These are phyloP conservation scores for Hoplostethus mediterraneus DNA, from an alignment of 2,797 vertebrate species.

Conservation along the genomic window DNA sequence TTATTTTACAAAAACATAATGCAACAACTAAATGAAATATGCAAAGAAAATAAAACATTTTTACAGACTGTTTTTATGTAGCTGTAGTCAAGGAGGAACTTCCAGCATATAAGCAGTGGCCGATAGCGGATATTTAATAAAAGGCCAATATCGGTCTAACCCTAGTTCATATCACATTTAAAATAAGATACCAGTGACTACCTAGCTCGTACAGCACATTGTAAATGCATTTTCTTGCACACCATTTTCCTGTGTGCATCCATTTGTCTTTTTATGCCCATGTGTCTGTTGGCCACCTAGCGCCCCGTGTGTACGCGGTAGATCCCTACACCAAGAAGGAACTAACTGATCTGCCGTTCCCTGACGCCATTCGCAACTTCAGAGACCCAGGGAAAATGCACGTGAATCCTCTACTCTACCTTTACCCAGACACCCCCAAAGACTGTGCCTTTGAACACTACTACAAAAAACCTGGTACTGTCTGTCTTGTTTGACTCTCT, in stretches of 20 bases:
- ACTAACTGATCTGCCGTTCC: conserved; percentile 83
- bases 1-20: too few relatives aligned
- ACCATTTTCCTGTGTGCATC: neutral
- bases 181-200: neutral
- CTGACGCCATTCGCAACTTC: conserved; percentile 88
- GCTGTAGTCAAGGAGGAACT: too few relatives aligned
- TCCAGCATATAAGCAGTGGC: too few relatives aligned
- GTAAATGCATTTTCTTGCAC: neutral
- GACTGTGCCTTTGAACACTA: conserved; percentile 89
- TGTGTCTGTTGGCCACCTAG: conserved; percentile 44
- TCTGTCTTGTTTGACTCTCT: neutral
- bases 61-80: too few relatives aligned
- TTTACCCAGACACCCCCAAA: conserved; percentile 91
- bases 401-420: conserved; percentile 89
- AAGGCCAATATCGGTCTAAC: too few relatives aligned
- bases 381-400: conserved; percentile 82
- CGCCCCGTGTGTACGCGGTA: conserved; percentile 85
- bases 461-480: conserved; percentile 79
- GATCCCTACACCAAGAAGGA: conserved; percentile 91
- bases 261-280: neutral
- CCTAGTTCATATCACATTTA: too few relatives aligned
- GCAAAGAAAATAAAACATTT: too few relatives aligned
- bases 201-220: neutral
- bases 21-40: too few relatives aligned
- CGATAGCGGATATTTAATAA: too few relatives aligned